phyloP scores from a whole-genome alignment of 2,888 invertebrate genomes.

The Galeruca laticollis region DNA sequence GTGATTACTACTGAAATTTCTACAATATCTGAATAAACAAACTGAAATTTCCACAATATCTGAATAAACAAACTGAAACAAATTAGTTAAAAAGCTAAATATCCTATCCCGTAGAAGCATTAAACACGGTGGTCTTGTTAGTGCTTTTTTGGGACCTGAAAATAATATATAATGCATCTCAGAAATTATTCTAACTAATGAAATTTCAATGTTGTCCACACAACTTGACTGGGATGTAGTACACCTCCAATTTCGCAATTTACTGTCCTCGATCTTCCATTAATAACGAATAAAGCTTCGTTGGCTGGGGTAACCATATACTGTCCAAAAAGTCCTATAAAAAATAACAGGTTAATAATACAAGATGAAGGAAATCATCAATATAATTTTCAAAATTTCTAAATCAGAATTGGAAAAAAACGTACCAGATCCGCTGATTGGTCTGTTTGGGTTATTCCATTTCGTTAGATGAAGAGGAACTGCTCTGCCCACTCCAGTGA shows the following conservation, averaged over 20 bases:
- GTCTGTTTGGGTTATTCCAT: conserved; percentile 76
- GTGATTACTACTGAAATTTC: not conserved
- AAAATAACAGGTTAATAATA: conserved; percentile 3
- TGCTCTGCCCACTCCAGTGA: conserved; percentile 78
- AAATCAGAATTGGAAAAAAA: not conserved
- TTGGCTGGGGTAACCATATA: conserved; percentile 80
- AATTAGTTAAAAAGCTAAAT: not conserved
- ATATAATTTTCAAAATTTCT: not conserved
- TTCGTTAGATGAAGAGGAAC: conserved; percentile 70
- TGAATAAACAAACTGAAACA: not conserved
- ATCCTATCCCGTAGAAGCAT: not conserved
- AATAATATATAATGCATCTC: conserved; percentile 19
- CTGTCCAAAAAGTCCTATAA: conserved; percentile 75
- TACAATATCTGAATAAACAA: not conserved
- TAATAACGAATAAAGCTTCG: conserved; percentile 78
- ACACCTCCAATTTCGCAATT: conserved; percentile 82
- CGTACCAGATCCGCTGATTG: conserved; percentile 73
- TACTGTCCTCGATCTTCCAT: conserved; percentile 77
- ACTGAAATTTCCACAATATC: not conserved
- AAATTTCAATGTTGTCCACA: conserved; percentile 75
- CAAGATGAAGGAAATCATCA: not conserved
- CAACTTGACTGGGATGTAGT: conserved; percentile 74
- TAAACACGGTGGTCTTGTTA: not conserved
- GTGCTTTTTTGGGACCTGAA: not conserved
- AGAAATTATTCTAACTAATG: conserved; percentile 62